These are phyloP conservation scores for Mobula hypostoma DNA, from an alignment of 2,113 vertebrate species.

Conservation along the genomic window DNA sequence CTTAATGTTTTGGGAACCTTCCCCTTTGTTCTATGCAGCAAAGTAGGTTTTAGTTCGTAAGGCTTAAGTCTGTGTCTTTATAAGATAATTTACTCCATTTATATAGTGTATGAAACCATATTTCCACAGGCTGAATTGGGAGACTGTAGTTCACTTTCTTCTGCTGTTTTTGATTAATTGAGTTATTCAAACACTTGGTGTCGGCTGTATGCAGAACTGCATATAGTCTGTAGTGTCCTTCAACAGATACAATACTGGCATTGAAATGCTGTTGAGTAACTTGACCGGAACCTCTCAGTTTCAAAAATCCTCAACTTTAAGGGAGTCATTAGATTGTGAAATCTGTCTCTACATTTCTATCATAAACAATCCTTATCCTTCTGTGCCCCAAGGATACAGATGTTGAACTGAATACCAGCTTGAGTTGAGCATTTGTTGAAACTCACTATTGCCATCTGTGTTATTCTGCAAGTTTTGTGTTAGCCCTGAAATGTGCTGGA, in stretches of 20 bases:
- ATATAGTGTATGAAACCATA: neutral
- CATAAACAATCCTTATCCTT: neutral
- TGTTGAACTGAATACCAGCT: neutral
- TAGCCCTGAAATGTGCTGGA: neutral
- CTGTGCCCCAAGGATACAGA: neutral
- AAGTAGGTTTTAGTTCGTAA: neutral
- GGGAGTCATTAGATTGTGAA: neutral
- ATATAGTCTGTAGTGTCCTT: neutral
- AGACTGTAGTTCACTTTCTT: neutral
- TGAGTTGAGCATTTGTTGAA: slow-evolving; percentile 27
- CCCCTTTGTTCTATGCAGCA: no score
- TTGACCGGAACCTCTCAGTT: neutral
- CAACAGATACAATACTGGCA: neutral
- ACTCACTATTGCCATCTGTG: slow-evolving; percentile 26
- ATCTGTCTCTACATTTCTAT: neutral
- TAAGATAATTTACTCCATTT: neutral
- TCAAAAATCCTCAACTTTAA: neutral
- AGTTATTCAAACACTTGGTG: neutral
- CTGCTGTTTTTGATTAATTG: slow-evolving; percentile 16
- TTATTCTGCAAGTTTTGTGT: neutral
- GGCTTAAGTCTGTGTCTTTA: neutral
- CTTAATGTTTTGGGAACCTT: neutral
- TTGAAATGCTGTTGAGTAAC: neutral
- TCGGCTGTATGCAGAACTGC: neutral
- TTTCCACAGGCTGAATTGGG: neutral